These are phyloP conservation scores for Cenopis cana DNA, from an alignment of 2,888 invertebrate species.

Conservation along the genomic window DNA sequence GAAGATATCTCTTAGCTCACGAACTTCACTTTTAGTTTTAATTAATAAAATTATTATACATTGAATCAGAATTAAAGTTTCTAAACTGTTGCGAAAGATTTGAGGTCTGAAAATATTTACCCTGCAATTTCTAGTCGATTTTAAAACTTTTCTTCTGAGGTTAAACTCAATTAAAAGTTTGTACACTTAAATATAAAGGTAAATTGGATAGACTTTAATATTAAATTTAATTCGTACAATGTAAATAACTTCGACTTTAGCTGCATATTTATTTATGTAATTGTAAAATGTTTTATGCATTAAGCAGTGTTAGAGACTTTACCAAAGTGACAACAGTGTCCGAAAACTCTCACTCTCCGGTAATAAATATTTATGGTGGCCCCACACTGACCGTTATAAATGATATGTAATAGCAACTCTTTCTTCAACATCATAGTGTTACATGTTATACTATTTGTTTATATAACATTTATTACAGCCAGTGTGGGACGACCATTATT, in stretches of 20 bases:
- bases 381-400: no score
- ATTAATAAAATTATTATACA: neutral
- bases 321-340: neutral
- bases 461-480: no score
- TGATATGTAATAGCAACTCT: no score
- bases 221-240: neutral
- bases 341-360: neutral
- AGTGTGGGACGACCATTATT: no score
- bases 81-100: neutral
- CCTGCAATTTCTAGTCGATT: slow-evolving; percentile 15
- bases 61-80: neutral
- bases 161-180: slow-evolving; percentile 37
- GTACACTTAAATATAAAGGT: slow-evolving; percentile 15
- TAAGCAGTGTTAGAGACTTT: neutral
- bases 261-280: neutral
- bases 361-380: no score
- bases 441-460: no score
- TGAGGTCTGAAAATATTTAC: slow-evolving; percentile 5
- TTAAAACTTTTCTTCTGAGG: slow-evolving; percentile 6
- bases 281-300: neutral
- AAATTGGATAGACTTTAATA: slow-evolving; percentile 14
- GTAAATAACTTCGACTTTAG: neutral
- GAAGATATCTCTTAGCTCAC: no score
- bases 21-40: no score
- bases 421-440: no score